Evolutionary conservation across 2,113 vertebrate species (phyloP).

Genomic region (Semnornis frantzii): DNA sequence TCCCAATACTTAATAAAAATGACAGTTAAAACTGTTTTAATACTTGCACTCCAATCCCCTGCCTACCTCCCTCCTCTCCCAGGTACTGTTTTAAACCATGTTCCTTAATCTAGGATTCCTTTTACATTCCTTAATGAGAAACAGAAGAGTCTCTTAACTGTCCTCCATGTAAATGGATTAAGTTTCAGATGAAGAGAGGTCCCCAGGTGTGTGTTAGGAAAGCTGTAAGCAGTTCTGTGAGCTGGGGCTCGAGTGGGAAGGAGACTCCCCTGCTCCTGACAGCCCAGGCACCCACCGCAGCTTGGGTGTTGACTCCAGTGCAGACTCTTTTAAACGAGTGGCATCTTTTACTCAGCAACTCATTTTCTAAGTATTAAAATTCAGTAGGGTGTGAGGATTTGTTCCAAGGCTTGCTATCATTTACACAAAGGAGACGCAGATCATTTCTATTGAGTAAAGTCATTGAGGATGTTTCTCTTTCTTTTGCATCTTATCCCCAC

Average conservation of each 20-base stretch:
- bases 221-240: background rate
- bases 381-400: constrained; percentile 34
- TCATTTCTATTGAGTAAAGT: constrained; percentile 46
- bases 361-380: constrained; percentile 45
- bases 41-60: constrained; percentile 1
- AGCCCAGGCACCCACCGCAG: constrained; percentile 12
- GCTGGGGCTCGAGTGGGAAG: background rate
- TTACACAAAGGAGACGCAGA: constrained; percentile 31
- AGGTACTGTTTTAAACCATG: background rate
- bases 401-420: constrained; percentile 52
- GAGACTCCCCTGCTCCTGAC: constrained; percentile 37
- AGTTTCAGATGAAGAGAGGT: constrained; percentile 53
- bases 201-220: constrained; percentile 44
- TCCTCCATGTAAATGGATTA: constrained; percentile 41
- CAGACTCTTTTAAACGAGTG: constrained; percentile 22
- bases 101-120: constrained; percentile 38
- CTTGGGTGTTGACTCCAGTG: constrained; percentile 46
- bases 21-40: constrained; percentile 53
- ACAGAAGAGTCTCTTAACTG: constrained; percentile 31
- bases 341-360: constrained; percentile 53
- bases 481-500: background rate
- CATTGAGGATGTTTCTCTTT: background rate
- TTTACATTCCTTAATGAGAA: constrained; percentile 55
- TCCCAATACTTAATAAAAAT: constrained; percentile 57
- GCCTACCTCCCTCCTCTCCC: constrained; percentile 3